Evolutionary conservation across 2,888 invertebrate genomes (phyloP).

Genomic region (Odontothrips loti): DNA sequence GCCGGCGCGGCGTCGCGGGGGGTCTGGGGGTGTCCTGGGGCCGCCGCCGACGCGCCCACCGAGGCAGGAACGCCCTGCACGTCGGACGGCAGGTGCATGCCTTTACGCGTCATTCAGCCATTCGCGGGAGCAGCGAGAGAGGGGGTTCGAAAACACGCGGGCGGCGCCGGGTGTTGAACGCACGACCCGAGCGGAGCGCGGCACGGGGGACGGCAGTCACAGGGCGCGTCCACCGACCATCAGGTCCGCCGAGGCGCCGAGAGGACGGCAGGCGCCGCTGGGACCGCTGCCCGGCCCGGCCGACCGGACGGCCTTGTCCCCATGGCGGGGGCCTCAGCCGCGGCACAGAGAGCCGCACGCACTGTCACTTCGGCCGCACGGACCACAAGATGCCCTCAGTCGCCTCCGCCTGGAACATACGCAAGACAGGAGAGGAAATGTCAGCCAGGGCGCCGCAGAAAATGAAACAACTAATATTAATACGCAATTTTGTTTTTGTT

Average conservation of each 20-base stretch:
- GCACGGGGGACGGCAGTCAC: constrained; percentile 32
- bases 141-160: constrained; percentile 32
- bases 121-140: constrained; percentile 37
- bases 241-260: constrained; percentile 40
- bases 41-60: constrained; percentile 14
- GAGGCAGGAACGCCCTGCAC: neutral
- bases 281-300: constrained; percentile 37
- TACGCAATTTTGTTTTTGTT: too few species aligned
- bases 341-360: too few species aligned
- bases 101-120: constrained; percentile 38
- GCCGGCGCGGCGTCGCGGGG: constrained; percentile 26
- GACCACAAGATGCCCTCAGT: too few species aligned
- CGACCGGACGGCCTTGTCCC: constrained; percentile 19
- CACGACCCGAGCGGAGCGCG: constrained; percentile 32
- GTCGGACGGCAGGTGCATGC: constrained; percentile 28
- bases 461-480: too few species aligned
- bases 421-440: too few species aligned
- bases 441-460: too few species aligned
- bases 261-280: constrained; percentile 31
- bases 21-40: neutral
- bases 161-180: constrained; percentile 30
- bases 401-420: too few species aligned
- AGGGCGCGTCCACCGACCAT: constrained; percentile 36
- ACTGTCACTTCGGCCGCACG: too few species aligned
- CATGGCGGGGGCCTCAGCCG: too few species aligned